Conservation (phyloP, 2,888 invertebrate species). For the Melanostoma scalare region DNA sequence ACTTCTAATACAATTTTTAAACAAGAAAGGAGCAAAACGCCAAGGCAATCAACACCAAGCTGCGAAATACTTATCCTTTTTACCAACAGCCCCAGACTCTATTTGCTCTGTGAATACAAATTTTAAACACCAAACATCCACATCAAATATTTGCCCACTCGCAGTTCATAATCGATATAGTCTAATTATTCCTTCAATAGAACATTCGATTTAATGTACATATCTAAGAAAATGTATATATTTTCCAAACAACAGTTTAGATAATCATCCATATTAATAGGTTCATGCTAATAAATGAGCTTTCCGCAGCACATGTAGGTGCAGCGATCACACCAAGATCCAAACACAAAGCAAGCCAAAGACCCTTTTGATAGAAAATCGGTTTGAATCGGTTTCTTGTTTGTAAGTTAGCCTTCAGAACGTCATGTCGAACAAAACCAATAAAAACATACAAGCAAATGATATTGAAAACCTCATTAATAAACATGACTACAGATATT, state of each 20-base stretch:
- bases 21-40: no score
- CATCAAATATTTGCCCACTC: constrained; percentile 24
- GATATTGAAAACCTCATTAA: constrained; percentile 7
- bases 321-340: neutral
- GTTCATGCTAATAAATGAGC: constrained; percentile 45
- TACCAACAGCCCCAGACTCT: neutral
- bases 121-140: constrained; percentile 16
- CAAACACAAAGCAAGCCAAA: neutral
- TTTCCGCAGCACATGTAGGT: constrained; percentile 14
- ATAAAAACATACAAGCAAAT: constrained; percentile 6
- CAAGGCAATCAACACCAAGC: neutral
- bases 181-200: constrained; percentile 46
- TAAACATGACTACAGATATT: constrained; percentile 23
- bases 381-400: constrained; percentile 47
- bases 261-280: constrained; percentile 53
- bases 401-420: constrained; percentile 26
- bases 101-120: neutral
- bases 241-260: constrained; percentile 26
- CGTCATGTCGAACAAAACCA: constrained; percentile 18
- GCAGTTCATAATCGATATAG: constrained; percentile 43
- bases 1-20: no score
- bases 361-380: constrained; percentile 30
- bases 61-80: neutral
- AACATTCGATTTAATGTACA: constrained; percentile 8
- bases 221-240: constrained; percentile 15